A percentile compares a stretch with the other conserved stretches of the same genome.
Conservation (phyloP, 1,140 invertebrate genomes). For the Monomorium pharaonis region DNA sequence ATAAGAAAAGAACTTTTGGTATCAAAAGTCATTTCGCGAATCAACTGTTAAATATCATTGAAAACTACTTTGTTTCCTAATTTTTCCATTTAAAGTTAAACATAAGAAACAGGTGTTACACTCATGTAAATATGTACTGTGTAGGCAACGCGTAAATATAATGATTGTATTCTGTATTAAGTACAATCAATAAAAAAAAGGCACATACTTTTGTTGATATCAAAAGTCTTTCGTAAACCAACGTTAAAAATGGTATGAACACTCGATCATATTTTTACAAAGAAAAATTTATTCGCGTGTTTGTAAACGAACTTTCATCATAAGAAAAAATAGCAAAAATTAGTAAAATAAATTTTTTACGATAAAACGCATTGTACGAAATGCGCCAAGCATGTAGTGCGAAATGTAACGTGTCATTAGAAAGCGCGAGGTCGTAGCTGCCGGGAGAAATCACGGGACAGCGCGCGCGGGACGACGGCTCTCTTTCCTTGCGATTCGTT, state of each 20-base stretch:
- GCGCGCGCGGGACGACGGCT: slow-evolving; percentile 12
- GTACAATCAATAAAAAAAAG: no score
- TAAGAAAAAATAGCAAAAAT: not conserved
- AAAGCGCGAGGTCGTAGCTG: slow-evolving; percentile 50
- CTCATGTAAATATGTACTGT: no score
- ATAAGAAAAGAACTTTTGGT: not conserved
- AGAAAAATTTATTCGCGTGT: not conserved
- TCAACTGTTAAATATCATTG: not conserved
- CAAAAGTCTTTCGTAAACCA: no score
- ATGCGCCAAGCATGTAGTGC: not conserved
- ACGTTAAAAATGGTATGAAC: no score
- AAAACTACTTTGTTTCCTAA: not conserved
- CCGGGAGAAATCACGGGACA: slow-evolving; percentile 52
- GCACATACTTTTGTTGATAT: no score
- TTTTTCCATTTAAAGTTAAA: not conserved
- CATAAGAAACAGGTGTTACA: no score
- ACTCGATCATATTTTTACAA: not conserved
- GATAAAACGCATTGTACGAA: not conserved
- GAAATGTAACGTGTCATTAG: slow-evolving; percentile 59
- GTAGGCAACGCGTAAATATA: no score
- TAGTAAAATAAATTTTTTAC: not conserved
- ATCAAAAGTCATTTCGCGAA: not conserved
- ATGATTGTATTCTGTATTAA: no score
- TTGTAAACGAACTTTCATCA: not conserved
- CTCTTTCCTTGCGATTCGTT: slow-evolving; percentile 37